phyloP scores from a whole-genome alignment of 2,888 invertebrate species.

The Xanthostigma xanthostigma region DNA sequence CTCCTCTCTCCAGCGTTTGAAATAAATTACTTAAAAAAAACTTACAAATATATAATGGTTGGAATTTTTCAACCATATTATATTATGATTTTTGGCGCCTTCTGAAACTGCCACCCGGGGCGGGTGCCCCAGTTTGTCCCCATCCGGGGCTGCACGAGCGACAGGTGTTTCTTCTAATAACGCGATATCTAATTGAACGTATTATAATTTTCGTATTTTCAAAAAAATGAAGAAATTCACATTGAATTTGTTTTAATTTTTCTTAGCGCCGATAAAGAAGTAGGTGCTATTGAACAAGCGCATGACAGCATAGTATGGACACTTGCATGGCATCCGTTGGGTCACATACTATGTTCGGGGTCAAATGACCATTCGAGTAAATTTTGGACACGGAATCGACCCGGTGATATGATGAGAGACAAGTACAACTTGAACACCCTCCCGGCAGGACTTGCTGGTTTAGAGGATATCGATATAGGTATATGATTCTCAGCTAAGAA shows the following conservation, averaged over 20 bases:
- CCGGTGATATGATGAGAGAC: constrained; percentile 96
- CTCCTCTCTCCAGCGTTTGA: too few relatives aligned
- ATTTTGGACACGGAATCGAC: constrained; percentile 98
- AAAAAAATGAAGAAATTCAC: constrained; percentile 1
- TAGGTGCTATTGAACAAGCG: constrained; percentile 94
- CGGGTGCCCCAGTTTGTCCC: too few relatives aligned
- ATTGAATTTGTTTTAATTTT: not conserved
- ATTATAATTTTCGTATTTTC: not conserved
- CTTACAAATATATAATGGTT: too few relatives aligned
- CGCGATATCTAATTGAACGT: too few relatives aligned
- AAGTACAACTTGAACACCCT: constrained; percentile 91
- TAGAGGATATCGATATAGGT: constrained; percentile 57
- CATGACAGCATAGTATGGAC: constrained; percentile 99
- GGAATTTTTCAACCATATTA: too few relatives aligned
- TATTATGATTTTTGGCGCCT: too few relatives aligned
- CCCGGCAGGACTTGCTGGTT: constrained; percentile 62
- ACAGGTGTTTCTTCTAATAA: too few relatives aligned
- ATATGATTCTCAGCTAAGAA: constrained; percentile 8
- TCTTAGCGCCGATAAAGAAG: constrained; percentile 84
- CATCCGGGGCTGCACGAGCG: too few relatives aligned
- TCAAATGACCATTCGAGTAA: constrained; percentile 99
- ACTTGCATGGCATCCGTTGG: constrained; percentile 97
- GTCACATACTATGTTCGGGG: constrained; percentile 95
- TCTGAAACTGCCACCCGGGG: too few relatives aligned
- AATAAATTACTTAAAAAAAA: too few relatives aligned